Evolutionary conservation across 2,113 vertebrate genomes (phyloP).

Genomic region (Hassar affinis): DNA sequence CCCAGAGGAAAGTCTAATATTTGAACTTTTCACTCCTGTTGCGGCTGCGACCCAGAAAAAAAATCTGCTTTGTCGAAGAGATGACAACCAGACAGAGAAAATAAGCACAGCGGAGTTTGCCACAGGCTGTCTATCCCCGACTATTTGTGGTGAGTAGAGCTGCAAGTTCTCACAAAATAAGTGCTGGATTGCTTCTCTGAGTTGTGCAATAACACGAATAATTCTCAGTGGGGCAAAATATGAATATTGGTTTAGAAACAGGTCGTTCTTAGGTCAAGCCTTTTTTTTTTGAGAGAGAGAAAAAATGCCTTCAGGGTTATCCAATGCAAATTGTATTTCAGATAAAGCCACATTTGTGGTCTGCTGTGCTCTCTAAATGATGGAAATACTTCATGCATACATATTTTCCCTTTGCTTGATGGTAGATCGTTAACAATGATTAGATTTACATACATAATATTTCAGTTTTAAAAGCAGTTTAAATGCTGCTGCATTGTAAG

Average conservation of each 20-base stretch:
- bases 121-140: background rate
- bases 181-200: background rate
- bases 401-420: background rate
- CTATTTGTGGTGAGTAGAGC: constrained; percentile 29
- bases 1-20: constrained; percentile 77
- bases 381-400: background rate
- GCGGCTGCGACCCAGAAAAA: constrained; percentile 65
- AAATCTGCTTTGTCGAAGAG: constrained; percentile 60
- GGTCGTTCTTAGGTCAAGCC: background rate
- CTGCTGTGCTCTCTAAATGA: background rate
- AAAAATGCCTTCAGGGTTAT: background rate
- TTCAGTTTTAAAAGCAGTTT: background rate
- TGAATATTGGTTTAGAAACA: background rate
- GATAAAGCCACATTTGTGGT: background rate
- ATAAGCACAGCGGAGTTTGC: constrained; percentile 38
- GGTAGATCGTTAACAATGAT: background rate
- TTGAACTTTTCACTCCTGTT: constrained; percentile 79
- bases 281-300: background rate
- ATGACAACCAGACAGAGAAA: constrained; percentile 57
- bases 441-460: background rate
- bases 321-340: background rate
- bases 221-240: constrained; percentile 13
- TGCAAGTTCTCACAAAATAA: constrained; percentile 45
- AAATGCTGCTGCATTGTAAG: background rate
- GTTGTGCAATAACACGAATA: constrained; percentile 16